Base-by-base conservation (phyloP, 2,113 vertebrate genomes). In the Sisor rabdophorus region DNA sequence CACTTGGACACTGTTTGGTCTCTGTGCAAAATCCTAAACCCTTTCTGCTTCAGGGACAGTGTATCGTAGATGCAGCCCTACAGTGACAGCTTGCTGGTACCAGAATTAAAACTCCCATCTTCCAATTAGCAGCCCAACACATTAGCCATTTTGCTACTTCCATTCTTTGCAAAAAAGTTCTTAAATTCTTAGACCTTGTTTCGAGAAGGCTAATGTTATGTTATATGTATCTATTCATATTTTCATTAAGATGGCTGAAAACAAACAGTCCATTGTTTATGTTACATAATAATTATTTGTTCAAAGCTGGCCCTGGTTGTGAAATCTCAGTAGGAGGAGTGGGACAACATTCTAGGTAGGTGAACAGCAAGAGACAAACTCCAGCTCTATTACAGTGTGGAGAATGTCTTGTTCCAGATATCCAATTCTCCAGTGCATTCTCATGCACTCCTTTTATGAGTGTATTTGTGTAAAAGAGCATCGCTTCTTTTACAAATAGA, bases 301-400 rank as follows among this genome's bases (percentile, higher is more conserved):
- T 60, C 40, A 73, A 54, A 12, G 30, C 11, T 32, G 32, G 20
- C 24, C 3, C 16, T 52, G 17, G 26, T 74, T 63, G 48, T 22
- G 73, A 63, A n/a, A 59, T 73, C 56, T 73, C 24, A 50, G 71
- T 56, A 50, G 24, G 40, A 50, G 56, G 56, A 50, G 44, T 24
- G n/a, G 50, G 47, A 26, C 56, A 50, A 7, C 17, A 47, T 6
- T 12, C 11, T 32, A 71, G 36, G 73, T n/a, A 20, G 20, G 40
- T 71, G 20, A 44, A 16, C 24, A 58, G 40, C 40, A 44, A 44
- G n/a, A 48, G 16, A 19, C 56, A 52, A 22, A 59, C 36, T 15
- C 36, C 20, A 48, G 12, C 40, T 48, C 22, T 48, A 61, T 30
- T 17, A 60, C 44, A 61, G 44, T 61, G 44, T 60, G 28, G 53